Evolutionary conservation across 2,113 vertebrate species (phyloP).

Genomic region (Noctilio leporinus): DNA sequence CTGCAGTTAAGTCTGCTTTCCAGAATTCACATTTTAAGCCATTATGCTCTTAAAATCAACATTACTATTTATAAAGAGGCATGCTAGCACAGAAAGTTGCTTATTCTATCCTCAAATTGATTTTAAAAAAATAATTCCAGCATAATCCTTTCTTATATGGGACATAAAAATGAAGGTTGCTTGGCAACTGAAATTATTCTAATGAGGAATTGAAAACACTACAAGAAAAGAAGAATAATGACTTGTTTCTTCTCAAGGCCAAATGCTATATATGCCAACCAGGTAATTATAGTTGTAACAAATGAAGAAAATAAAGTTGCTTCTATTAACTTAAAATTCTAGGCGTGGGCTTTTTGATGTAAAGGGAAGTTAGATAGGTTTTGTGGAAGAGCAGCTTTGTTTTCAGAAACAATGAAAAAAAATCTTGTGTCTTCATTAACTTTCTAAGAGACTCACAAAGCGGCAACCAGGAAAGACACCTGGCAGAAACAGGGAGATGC

Average conservation of each 20-base stretch:
- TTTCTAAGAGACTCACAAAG: background rate
- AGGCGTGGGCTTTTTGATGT: background rate
- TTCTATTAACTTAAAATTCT: conserved; percentile 47
- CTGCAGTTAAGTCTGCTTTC: background rate
- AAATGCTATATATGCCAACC: conserved; percentile 67
- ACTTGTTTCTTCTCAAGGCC: conserved; percentile 62
- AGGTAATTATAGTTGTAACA: conserved; percentile 60
- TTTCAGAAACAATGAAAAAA: conserved; percentile 22
- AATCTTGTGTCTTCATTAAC: background rate
- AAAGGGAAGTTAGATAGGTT: background rate
- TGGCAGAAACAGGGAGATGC: background rate
- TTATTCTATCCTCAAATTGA: conserved; percentile 59
- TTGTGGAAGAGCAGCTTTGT: background rate
- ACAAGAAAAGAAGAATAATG: conserved; percentile 68
- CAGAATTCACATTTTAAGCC: background rate
- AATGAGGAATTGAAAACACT: conserved; percentile 73
- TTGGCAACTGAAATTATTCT: conserved; percentile 74
- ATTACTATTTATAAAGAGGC: conserved; percentile 24
- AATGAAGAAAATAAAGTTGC: conserved; percentile 39
- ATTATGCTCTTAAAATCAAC: background rate
- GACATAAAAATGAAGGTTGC: conserved; percentile 71
- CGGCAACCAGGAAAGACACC: background rate
- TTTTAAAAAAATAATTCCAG: conserved; percentile 51
- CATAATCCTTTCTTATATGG: conserved; percentile 55
- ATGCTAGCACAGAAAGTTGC: background rate